Conservation (phyloP, 1,140 invertebrate genomes). For the Hyles euphorbiae region DNA sequence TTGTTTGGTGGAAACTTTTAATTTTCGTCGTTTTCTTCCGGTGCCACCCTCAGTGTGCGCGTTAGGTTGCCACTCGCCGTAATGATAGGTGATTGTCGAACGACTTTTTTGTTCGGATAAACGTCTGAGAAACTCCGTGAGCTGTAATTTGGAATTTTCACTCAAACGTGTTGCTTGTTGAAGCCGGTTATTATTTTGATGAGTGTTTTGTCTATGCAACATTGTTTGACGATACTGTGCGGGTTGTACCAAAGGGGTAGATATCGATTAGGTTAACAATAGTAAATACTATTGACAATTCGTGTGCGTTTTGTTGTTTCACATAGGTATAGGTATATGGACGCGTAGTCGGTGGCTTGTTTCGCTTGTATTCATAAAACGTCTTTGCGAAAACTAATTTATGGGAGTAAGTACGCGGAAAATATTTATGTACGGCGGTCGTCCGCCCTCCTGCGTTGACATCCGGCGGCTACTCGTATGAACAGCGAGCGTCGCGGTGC, state of each 20-base stretch:
- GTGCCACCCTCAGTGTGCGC: conserved; percentile 51
- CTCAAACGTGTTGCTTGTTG: conserved; percentile 33
- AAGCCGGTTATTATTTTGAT: conserved; percentile 53
- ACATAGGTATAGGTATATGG: not conserved
- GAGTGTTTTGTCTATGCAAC: conserved; percentile 35
- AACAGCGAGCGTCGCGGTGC: not conserved
- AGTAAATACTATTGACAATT: too few species aligned
- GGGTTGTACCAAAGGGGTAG: too few species aligned
- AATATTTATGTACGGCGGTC: conserved; percentile 65
- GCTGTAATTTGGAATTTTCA: conserved; percentile 59
- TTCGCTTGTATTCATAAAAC: conserved; percentile 65
- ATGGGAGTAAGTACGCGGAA: conserved; percentile 72
- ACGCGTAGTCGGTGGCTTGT: conserved; percentile 15
- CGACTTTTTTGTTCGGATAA: conserved; percentile 47
- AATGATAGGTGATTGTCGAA: conserved; percentile 68
- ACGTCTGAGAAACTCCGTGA: conserved; percentile 51
- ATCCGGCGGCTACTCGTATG: conserved; percentile 39
- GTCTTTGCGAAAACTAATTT: conserved; percentile 70
- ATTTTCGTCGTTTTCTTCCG: conserved; percentile 63
- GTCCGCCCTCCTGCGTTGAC: conserved; percentile 46
- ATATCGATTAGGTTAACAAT: conserved; percentile 13
- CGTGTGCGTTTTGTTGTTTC: too few species aligned
- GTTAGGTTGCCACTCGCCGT: conserved; percentile 48
- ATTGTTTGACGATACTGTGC: too few species aligned
- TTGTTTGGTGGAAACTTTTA: conserved; percentile 72